These are phyloP conservation scores for Halisarca cf. caerulea DNA, from an alignment of 37 sponge, comb jelly and placozoan species.

Conservation along the genomic window DNA sequence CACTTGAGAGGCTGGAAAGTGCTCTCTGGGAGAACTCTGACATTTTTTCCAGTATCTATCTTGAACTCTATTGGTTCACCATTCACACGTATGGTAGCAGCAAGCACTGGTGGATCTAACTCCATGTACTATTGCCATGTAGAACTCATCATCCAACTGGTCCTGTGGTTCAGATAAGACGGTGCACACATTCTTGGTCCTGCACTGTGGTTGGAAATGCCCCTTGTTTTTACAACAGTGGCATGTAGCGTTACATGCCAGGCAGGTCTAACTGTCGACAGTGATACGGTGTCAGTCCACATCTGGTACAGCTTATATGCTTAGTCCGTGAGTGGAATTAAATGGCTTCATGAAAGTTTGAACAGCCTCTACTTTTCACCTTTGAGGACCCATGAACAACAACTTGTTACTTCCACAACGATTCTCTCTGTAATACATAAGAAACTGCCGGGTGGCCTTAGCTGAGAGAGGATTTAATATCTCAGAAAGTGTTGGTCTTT, in stretches of 20 bases:
- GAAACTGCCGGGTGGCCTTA: no score
- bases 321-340: no score
- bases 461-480: no score
- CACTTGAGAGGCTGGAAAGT: not conserved
- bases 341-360: no score
- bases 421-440: not conserved
- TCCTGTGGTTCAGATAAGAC: not conserved
- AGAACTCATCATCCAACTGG: not conserved
- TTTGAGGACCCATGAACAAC: not conserved
- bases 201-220: not conserved
- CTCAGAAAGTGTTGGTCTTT: no score
- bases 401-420: not conserved
- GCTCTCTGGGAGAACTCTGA: not conserved
- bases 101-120: not conserved
- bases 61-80: not conserved
- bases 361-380: not conserved
- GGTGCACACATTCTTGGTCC: not conserved
- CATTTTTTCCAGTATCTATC: not conserved
- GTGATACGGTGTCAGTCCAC: no score
- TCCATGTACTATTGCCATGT: not conserved
- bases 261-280: no score
- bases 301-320: no score
- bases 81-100: conserved; percentile 14
- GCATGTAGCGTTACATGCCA: no score
- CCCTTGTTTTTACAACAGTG: not conserved